Percentiles rank a stretch among this genome's conserved stretches.
Evolutionary conservation across 2,113 vertebrate genomes (phyloP).

Genomic region (Acrocephalus kingi): DNA sequence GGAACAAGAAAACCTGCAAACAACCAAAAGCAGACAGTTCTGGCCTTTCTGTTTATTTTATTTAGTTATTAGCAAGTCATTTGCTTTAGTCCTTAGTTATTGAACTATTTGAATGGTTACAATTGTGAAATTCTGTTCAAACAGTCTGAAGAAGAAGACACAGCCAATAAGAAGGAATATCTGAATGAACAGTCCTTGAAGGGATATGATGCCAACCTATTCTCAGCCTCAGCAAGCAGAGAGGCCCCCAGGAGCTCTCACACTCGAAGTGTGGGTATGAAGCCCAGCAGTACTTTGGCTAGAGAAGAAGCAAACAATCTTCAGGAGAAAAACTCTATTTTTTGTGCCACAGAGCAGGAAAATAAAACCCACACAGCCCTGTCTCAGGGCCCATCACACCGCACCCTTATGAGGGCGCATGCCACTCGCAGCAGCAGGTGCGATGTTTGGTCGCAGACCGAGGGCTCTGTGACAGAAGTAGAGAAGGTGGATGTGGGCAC

Average conservation of each 20-base stretch:
- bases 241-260: not conserved
- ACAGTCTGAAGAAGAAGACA: conserved; percentile 65
- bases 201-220: not conserved
- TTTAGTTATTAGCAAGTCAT: not conserved
- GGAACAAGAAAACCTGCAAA: not conserved
- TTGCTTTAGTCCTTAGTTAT: not conserved
- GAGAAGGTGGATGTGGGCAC: conserved; percentile 68
- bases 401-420: not conserved
- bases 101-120: not conserved
- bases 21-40: not conserved
- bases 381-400: not conserved
- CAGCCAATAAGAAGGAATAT: not conserved
- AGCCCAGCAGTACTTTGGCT: not conserved
- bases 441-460: conserved; percentile 79
- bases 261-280: not conserved
- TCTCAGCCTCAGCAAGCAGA: not conserved
- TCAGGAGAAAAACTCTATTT: not conserved
- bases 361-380: not conserved
- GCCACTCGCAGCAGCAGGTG: not conserved
- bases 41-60: not conserved
- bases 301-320: not conserved
- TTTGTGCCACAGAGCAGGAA: not conserved
- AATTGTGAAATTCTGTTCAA: conserved; percentile 29
- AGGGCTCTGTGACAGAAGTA: not conserved
- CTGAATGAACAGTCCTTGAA: not conserved